A percentile compares a stretch with the other conserved stretches of the same genome.
Conservation (phyloP, 2,113 vertebrate genomes). For the Semnornis frantzii region DNA sequence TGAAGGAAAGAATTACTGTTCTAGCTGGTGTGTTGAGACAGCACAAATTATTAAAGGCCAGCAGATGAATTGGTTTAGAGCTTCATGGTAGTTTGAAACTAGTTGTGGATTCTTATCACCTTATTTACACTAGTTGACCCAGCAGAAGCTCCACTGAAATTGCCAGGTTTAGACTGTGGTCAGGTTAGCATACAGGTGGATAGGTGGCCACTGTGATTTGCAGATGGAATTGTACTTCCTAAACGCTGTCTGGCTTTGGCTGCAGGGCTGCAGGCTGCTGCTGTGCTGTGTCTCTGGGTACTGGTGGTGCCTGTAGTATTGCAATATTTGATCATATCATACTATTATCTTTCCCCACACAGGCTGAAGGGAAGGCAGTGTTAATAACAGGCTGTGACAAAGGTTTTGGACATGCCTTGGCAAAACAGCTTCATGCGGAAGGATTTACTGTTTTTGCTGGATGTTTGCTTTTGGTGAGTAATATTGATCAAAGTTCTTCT, state of each 20-base stretch:
- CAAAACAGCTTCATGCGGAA: conserved; percentile 79
- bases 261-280: background rate
- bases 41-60: background rate
- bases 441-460: conserved; percentile 88
- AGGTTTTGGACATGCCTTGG: conserved; percentile 85
- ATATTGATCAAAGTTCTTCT: background rate
- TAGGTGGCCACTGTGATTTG: background rate
- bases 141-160: background rate
- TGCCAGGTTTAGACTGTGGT: background rate
- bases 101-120: background rate
- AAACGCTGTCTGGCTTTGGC: background rate
- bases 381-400: conserved; percentile 88
- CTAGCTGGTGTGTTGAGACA: background rate
- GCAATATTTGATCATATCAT: background rate
- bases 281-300: background rate
- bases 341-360: background rate
- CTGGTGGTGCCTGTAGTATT: background rate
- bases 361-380: conserved; percentile 83
- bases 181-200: background rate
- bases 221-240: background rate
- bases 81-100: background rate
- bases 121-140: rapidly evolving
- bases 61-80: background rate
- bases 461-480: conserved; percentile 82
- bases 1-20: background rate